Percentiles rank a stretch among this genome's conserved stretches.
phyloP scores from a whole-genome alignment of 2,888 invertebrate genomes.

The Erebia aethiops region DNA sequence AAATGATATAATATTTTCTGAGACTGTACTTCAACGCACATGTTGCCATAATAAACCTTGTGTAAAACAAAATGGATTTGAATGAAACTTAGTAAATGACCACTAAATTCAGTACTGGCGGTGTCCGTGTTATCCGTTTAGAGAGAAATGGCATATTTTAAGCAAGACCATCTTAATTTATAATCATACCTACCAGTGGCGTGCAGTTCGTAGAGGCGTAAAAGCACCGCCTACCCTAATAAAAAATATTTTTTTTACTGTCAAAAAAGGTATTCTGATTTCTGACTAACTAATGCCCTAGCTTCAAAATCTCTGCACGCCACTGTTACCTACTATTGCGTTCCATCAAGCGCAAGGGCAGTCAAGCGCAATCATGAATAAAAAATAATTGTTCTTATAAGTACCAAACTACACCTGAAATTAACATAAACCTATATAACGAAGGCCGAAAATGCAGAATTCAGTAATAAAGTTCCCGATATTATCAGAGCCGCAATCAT shows the following conservation, averaged over 20 bases:
- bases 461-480: constrained; percentile 17
- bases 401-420: not conserved
- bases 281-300: too few relatives aligned
- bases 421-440: constrained; percentile 8
- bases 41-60: too few relatives aligned
- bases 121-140: too few relatives aligned
- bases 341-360: not conserved
- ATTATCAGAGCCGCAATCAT: constrained; percentile 56
- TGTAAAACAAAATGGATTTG: too few relatives aligned
- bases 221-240: too few relatives aligned
- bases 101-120: too few relatives aligned
- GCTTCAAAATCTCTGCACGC: too few relatives aligned
- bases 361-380: constrained; percentile 2
- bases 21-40: not conserved
- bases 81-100: too few relatives aligned
- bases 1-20: not conserved
- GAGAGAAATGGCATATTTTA: not conserved
- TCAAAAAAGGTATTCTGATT: too few relatives aligned
- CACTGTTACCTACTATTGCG: not conserved
- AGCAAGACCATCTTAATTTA: not conserved
- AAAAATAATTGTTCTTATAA: not conserved
- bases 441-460: constrained; percentile 17
- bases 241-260: too few relatives aligned
- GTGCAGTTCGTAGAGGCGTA: too few relatives aligned
- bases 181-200: too few relatives aligned